Evolutionary conservation across 2,113 vertebrate genomes (phyloP).

Genomic region (Bubo blakistoni): DNA sequence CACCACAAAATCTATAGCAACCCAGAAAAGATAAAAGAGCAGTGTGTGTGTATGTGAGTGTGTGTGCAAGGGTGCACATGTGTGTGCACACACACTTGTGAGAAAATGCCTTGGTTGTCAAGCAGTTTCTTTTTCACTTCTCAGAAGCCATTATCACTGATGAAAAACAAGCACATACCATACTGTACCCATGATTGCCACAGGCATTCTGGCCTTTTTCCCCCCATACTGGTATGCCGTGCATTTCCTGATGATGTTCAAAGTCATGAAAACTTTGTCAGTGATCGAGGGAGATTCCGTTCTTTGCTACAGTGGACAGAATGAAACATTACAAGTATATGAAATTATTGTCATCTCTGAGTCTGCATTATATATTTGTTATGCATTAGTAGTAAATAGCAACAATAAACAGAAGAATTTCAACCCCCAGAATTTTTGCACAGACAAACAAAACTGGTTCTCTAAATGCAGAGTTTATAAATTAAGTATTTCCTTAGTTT

Average conservation of each 20-base stretch:
- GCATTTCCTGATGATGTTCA: not conserved
- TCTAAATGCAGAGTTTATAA: not conserved
- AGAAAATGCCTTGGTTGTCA: not conserved
- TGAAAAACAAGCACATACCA: not conserved
- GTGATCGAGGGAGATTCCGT: not conserved
- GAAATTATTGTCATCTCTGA: not conserved
- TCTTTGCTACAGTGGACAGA: not conserved
- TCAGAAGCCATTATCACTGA: not conserved
- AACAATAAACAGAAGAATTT: not conserved
- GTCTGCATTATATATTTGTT: not conserved
- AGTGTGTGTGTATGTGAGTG: accelerated
- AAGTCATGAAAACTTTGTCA: not conserved
- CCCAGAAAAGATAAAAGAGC: not conserved
- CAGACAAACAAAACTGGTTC: not conserved
- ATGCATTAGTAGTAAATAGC: not conserved
- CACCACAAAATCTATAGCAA: not conserved
- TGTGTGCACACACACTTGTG: not conserved
- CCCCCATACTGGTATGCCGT: not conserved
- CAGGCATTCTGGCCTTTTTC: not conserved
- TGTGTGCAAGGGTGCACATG: no score
- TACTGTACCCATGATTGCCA: not conserved
- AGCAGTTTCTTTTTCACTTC: not conserved
- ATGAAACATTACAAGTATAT: not conserved
- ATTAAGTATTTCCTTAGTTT: not conserved
- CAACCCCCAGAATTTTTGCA: not conserved